phyloP scores from a whole-genome alignment of 1,140 invertebrate genomes.

The Forficula auricularia region DNA sequence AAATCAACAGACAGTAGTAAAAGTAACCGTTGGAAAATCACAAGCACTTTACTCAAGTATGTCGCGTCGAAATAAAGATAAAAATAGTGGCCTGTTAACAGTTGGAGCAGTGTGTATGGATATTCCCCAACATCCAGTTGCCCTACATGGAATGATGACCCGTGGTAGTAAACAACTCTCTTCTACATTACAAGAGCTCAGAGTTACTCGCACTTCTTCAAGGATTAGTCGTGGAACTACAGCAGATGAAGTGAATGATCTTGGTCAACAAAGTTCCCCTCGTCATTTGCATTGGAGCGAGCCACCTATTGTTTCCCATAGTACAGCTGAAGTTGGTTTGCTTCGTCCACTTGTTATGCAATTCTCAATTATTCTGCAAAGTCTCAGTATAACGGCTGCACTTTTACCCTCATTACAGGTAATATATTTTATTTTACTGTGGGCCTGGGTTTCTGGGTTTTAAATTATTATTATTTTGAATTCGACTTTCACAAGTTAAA shows the following conservation, averaged over 20 bases:
- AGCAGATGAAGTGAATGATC: slow-evolving; percentile 31
- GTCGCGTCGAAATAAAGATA: slow-evolving; percentile 56
- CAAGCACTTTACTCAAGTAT: slow-evolving; percentile 77
- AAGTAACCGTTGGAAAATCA: slow-evolving; percentile 79
- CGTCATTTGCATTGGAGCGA: slow-evolving; percentile 26
- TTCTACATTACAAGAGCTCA: slow-evolving; percentile 71
- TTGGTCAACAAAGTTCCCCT: slow-evolving; percentile 36
- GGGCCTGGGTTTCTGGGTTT: too few relatives aligned
- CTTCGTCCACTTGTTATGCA: slow-evolving; percentile 70
- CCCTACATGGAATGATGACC: slow-evolving; percentile 92
- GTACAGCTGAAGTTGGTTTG: slow-evolving; percentile 25
- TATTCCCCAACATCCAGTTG: slow-evolving; percentile 92
- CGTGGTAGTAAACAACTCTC: slow-evolving; percentile 81
- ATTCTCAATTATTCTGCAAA: slow-evolving; percentile 64
- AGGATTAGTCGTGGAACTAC: slow-evolving; percentile 41
- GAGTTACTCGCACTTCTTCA: slow-evolving; percentile 58
- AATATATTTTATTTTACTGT: too few relatives aligned
- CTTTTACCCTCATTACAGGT: slow-evolving; percentile 69
- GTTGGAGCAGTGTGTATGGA: slow-evolving; percentile 80
- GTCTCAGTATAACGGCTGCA: slow-evolving; percentile 78
- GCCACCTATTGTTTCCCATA: slow-evolving; percentile 5
- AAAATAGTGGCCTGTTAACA: slow-evolving; percentile 71
- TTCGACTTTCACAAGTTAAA: too few relatives aligned
- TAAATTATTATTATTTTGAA: too few relatives aligned
- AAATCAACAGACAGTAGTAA: slow-evolving; percentile 85